Evolutionary conservation across 2,797 vertebrate species (phyloP).

Genomic region (Leucoraja ocellata): DNA sequence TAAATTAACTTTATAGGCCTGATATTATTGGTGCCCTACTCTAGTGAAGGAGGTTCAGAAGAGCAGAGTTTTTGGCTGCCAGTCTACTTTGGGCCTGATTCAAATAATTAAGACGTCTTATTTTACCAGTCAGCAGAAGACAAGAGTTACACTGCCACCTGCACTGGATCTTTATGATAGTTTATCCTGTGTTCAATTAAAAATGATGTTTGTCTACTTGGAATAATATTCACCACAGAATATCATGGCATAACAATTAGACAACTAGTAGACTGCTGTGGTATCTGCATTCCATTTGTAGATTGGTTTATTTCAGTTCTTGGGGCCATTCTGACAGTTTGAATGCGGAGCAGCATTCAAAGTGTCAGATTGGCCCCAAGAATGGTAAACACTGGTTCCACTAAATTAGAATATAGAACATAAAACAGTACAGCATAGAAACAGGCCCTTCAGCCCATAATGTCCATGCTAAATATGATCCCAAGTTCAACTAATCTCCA

Average conservation of each 20-base stretch:
- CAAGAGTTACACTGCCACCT: background rate
- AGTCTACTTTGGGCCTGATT: background rate
- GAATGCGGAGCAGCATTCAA: background rate
- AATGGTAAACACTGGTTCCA: background rate
- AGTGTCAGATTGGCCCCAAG: background rate
- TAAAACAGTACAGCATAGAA: too few relatives aligned
- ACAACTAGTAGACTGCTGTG: background rate
- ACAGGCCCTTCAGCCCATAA: too few relatives aligned
- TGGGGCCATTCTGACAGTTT: too few relatives aligned
- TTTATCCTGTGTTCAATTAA: background rate
- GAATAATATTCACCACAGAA: background rate
- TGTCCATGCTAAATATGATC: too few relatives aligned
- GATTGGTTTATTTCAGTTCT: background rate
- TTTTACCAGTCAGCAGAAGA: background rate
- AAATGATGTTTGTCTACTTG: background rate
- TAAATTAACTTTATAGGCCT: background rate
- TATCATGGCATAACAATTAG: background rate
- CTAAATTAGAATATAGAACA: too few relatives aligned
- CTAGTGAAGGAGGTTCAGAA: background rate
- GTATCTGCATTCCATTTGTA: background rate
- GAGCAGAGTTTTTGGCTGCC: background rate
- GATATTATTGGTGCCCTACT: background rate
- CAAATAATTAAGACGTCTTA: background rate
- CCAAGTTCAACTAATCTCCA: too few relatives aligned
- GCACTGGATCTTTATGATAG: background rate